phyloP scores from a whole-genome alignment of 2,113 vertebrate genomes.

The Sinocyclocheilus anshuiensis region DNA sequence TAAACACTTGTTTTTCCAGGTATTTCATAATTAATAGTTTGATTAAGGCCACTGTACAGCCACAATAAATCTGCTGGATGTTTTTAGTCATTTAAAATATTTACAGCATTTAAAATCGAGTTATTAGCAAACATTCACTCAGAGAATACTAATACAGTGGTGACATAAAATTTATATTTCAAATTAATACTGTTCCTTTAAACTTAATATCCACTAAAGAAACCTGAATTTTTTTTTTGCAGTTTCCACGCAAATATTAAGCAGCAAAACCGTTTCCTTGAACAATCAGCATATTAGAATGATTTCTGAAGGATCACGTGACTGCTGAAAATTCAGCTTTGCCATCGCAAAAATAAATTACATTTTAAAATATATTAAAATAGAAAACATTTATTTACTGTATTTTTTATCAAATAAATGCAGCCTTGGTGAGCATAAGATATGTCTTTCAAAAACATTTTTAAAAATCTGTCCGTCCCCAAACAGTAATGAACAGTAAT shows the following conservation, averaged over 20 bases:
- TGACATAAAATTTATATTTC: neutral
- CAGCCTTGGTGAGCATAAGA: too few relatives aligned
- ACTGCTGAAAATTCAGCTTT: too few relatives aligned
- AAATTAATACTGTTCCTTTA: neutral
- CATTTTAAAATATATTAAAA: too few relatives aligned
- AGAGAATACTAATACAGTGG: neutral
- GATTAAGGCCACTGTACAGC: neutral
- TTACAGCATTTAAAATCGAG: neutral
- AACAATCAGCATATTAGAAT: neutral
- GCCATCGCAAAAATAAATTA: too few relatives aligned
- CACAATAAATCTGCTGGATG: neutral
- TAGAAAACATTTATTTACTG: too few relatives aligned
- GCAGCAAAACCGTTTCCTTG: neutral
- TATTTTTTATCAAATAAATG: too few relatives aligned
- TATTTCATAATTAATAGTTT: constrained; percentile 1
- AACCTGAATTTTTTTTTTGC: too few relatives aligned
- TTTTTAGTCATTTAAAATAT: neutral
- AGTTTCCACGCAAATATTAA: too few relatives aligned
- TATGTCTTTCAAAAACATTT: too few relatives aligned
- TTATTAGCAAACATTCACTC: neutral
- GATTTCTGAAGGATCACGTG: neutral
- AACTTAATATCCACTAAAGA: neutral
- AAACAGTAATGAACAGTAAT: too few relatives aligned
- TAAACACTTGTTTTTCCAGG: neutral
- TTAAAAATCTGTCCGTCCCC: too few relatives aligned